Evolutionary conservation across 2,797 vertebrate genomes (phyloP), one percentile per base, ranked within the genome.

Genomic region (Diceros bicornis): DNA sequence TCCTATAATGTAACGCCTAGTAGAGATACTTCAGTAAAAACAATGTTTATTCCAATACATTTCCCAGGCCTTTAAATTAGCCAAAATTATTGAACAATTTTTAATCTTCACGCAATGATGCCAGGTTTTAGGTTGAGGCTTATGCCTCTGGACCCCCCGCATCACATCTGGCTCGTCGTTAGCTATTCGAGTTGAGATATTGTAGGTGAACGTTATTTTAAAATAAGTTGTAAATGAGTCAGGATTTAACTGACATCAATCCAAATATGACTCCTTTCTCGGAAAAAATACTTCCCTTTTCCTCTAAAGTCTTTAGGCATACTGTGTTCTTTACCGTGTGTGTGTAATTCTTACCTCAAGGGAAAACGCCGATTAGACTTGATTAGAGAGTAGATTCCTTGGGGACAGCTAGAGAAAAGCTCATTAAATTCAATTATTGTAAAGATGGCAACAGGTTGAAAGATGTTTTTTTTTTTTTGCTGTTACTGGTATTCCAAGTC

Each of bases 381-480:
- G 81, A 97, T 98, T 95, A 96, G 77, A 95, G 69, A 92, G 41
- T 62, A 78, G 57, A 83, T 94, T 97, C 96, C 88, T 84, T 87
- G 25, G 92, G 88, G 72, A 94, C 90, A 86, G 50, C 44, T 90
- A 34, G 34, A 93, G 84, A 57, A 94, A 97, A 96, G 9, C 81
- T 95, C 68, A 94, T 94, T 97, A 94, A 97, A 95, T 74, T 95
- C 68, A 97, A 94, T 97, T 96, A 96, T 85, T 83, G 7, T 96
- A 94, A 91, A 88, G 64, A 91, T 69, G 74, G 88, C 59, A 96
- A 71, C 50, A 94, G 85, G 72, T 84, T 93, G 55, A 90, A 96
- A 75, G 37, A 44, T 27, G 16, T 14, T 1, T 69, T 44, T 14
- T 47, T 64, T 66, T 72, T 59, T 64, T 61, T 6, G 29, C 55